Evolutionary conservation across 2,888 invertebrate species (phyloP), one percentile per base, ranked within the genome.

Genomic region (Resseliella maxima): DNA sequence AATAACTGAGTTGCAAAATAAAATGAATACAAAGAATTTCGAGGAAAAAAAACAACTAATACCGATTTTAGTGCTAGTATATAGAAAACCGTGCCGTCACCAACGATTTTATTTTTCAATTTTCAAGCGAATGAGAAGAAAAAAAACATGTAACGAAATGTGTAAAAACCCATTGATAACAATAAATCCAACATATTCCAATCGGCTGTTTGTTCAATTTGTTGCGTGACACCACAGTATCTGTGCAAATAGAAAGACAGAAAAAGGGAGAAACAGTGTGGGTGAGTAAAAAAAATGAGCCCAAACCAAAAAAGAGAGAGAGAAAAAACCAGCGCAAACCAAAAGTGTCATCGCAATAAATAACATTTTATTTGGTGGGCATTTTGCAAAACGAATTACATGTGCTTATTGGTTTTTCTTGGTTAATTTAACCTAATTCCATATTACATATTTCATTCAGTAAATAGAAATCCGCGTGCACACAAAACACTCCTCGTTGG

Each of bases 361-460:
- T 72, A 72, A 35, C 72, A 72, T 31, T 31, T 59, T 8, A 5
- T 59, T 31, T 72, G 72, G 72, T 72, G 72, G 72, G 72, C 72
- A 72, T 72, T 72, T 72, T 35, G 35, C 31, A 31, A 10, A 50
- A 15, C 31, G 72, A 72, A 72, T 72, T 72, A 72, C 72, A 35
- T 72, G 31, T 72, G 72, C 72, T 72, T 72, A 72, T 72, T 27
- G 72, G 31, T 72, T 72, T 72, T 72, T 83, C 83, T 38, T 83
- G 38, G 83, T 83, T 83, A 83, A 83, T 83, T 36, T 83, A 38
- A 83, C 83, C 38, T n/a, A 38, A 83, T 83, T 83, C 36, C 83
- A 41, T 38, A 38, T 83, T 83, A 83, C 83, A 83, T 83, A 83
- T 83, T 83, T 83, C 83, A 83, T 38, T 54, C 24, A 31, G 72